Evolutionary conservation across 2,113 vertebrate genomes (phyloP), one percentile per base, ranked within the genome.

Genomic region (Spea multiplicata): DNA sequence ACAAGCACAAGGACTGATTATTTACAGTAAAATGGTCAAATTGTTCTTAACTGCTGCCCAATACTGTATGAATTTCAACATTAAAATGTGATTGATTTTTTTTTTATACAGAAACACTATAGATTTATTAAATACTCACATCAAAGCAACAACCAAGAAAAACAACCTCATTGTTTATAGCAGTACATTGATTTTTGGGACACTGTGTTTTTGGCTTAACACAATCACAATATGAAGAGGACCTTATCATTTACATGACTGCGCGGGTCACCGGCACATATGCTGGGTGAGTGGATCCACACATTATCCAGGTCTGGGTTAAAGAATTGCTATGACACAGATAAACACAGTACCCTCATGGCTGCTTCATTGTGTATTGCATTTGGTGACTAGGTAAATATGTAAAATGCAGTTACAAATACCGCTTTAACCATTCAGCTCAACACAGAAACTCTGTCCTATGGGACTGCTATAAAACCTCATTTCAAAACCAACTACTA

Each of bases 361-460:
- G 30, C 13, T 46, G 65, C 12, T 13, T n/a, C 47, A 57, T 62
- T 48, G 61, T n/a, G n/a, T n/a, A n/a, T n/a, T n/a, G n/a, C n/a
- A n/a, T n/a, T n/a, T n/a, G n/a, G n/a, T 62, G 44, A 17, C 47
- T 68, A 71, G 46, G 71, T 71, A 78, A 78, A 78, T 71, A 78
- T 71, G 68, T 71, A 78, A 71, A 52, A 66, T 73, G 49, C 44
- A 7, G 69, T 48, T 62, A 65, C 16, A 73, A 73, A 47, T 48
- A 61, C 57, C 70, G 66, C 77, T 66, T 79, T 73, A 67, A 66
- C 69, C 65, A 67, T 79, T 71, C 77, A 67, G 66, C 47, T 66
- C 57, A 66, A 62, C 47, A 13, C 50, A 57, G 53, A 70, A 47
- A 46, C 48, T 48, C 59, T 52, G 73, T 66, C 61, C 75, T 62